Base-by-base conservation (phyloP, 2,797 vertebrate species). In the Danio kyathit region DNA sequence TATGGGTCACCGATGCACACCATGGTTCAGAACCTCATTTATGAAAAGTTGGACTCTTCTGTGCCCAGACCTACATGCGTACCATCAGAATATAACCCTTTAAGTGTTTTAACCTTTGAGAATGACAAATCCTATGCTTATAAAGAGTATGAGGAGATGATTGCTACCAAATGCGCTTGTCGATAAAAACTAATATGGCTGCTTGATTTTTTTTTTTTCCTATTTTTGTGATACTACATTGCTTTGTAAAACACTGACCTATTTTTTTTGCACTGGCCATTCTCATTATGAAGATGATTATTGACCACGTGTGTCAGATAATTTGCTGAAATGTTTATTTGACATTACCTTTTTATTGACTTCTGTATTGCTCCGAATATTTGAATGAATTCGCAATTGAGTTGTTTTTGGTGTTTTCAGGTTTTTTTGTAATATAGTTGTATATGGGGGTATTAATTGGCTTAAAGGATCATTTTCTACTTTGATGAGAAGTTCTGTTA, bases 141-240 rank as follows among this genome's bases (percentile, higher is more conserved):
- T 87, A 98, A 97, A 83, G 97, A 98, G 86, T 98, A 97, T 6
- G 95, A 96, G 81, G 95, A 99, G 41, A 99, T 99, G 98, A 95
- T 99, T 5, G 98, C 97, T 4, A 98, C 95, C 0, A 93, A 88
- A 74, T 99, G 97, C 87, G 99, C 97, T 5, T 99, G 98, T 86
- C 97, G 96, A 43, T 99, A 89, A 91, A 91, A 44, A 54, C 16
- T 69, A 43, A 57, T 56, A 40, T 44, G 48, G n/a, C 40, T 41
- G 16, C 17, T 54, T 6, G 65, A 67, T 29, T 29, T 10, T 29
- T 29, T 29, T 29, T 29, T 29, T 29, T 13, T 29, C 29, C 29
- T 29, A 29, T 29, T 69, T 84, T 78, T 75, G 52, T 65, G 46
- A 83, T 29, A 3, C 29, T 85, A 85, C 81, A 80, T 51, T 51